Evolutionary conservation across 2,888 invertebrate genomes (phyloP).

Genomic region (Spisula subtruncata): DNA sequence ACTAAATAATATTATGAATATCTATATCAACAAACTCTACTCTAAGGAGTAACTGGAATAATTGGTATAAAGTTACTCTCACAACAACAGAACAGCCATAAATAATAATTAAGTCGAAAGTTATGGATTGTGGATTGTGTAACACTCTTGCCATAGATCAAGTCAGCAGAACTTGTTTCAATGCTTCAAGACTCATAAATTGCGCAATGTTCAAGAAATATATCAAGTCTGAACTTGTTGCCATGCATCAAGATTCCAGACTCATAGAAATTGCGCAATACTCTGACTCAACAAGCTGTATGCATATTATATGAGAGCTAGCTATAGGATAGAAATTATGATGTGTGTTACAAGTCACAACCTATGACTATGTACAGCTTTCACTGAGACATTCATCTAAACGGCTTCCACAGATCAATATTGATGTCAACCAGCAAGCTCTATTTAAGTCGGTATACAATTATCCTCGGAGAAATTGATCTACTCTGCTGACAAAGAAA

Average conservation of each 20-base stretch:
- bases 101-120: neutral
- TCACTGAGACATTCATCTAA: neutral
- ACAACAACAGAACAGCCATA: neutral
- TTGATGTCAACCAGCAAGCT: conserved; percentile 11
- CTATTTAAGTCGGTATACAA: conserved; percentile 7
- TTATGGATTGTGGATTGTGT: neutral
- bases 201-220: too few species aligned
- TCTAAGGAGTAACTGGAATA: neutral
- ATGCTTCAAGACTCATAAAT: too few species aligned
- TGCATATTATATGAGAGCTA: conserved; percentile 16
- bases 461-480: neutral
- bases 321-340: neutral
- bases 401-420: neutral
- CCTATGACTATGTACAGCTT: neutral
- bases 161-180: too few species aligned
- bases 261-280: neutral
- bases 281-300: conserved; percentile 20
- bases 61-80: neutral
- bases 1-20: too few species aligned
- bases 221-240: too few species aligned
- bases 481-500: conserved; percentile 7
- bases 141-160: neutral
- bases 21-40: too few species aligned
- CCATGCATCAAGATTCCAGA: too few species aligned
- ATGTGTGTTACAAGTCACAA: neutral